Evolutionary conservation across 2,113 vertebrate species (phyloP), one percentile per base, ranked within the genome.

Genomic region (Syngnathus typhle): DNA sequence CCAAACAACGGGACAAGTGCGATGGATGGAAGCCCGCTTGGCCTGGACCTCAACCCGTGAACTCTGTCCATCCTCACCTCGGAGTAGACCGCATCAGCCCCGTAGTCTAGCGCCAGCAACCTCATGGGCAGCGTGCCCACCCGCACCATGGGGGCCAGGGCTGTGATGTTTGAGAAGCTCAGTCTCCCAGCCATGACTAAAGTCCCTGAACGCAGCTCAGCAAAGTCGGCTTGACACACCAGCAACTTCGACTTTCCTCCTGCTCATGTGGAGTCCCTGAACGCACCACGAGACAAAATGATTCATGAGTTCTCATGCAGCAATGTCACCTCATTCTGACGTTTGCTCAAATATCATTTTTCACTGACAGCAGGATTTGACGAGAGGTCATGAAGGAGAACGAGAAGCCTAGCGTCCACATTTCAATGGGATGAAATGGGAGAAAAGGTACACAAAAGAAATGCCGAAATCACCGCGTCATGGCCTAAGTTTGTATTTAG

Each of bases 121-220:
- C 96, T 87, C 97, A 98, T 99, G 0, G 97, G 96, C 2, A 99
- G 85, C 0, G 96, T 95, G 16, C 97, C 96, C 7, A 98, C 94
- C 0, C 97, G 92, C 60, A 99, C 97, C 97, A 99, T 98, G 0
- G 97, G 97, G 10, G 95, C 97, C 83, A 99, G 78, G 67, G 96
- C 93, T 8, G 84, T 81, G 77, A 94, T 93, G 44, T 93, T 91
- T 2, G 55, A 78, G 55, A 96, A 99, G 65, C 88, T 93, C 74
- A 98, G 87, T 0, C 80, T 72, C 9, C 67, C 73, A 44, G 83
- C 70, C 69, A 83, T 76, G 59, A 7, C 44, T 46, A 75, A 73
- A 60, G 52, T 56, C 65, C 68, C 67, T 63, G 70, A 19, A 56
- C 8, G 38, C 60, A 61, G 19, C 60, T 5, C 39, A 9, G 39